These are phyloP conservation scores for Cavia porcellus DNA, from an alignment of 2,113 vertebrate species.

Conservation along the genomic window DNA sequence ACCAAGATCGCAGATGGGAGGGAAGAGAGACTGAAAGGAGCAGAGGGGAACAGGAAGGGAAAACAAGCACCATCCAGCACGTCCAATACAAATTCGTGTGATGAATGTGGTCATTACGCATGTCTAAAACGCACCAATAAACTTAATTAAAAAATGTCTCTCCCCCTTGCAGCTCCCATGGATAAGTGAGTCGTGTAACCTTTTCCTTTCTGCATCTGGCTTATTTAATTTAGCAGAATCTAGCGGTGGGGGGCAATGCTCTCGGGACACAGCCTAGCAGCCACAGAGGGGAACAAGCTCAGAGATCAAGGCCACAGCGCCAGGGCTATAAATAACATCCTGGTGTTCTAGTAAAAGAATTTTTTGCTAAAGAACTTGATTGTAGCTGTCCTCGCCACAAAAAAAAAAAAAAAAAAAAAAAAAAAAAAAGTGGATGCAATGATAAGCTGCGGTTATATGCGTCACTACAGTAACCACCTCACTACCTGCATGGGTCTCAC, in stretches of 20 bases:
- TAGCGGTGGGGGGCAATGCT: rapidly evolving
- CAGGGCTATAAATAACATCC: too few species aligned
- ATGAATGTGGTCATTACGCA: background rate
- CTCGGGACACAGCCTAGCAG: background rate
- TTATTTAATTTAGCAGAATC: background rate
- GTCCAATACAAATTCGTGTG: background rate
- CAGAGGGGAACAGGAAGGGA: background rate
- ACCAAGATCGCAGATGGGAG: background rate
- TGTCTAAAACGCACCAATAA: background rate
- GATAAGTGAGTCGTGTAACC: background rate
- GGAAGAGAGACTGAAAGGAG: background rate
- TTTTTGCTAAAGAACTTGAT: background rate
- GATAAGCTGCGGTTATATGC: background rate
- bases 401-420: background rate
- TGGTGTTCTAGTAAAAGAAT: background rate
- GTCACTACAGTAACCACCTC: background rate
- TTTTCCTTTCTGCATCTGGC: background rate
- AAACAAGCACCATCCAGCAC: background rate
- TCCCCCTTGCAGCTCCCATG: background rate
- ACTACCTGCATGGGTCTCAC: background rate
- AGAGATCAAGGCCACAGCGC: too few species aligned
- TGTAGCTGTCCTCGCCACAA: background rate
- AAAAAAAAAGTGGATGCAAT: background rate
- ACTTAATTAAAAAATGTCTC: constrained; percentile 46
- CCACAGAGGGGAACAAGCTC: background rate